Conservation (phyloP, 64 coral and sea anemone genomes). For the Acropora tenuis region DNA sequence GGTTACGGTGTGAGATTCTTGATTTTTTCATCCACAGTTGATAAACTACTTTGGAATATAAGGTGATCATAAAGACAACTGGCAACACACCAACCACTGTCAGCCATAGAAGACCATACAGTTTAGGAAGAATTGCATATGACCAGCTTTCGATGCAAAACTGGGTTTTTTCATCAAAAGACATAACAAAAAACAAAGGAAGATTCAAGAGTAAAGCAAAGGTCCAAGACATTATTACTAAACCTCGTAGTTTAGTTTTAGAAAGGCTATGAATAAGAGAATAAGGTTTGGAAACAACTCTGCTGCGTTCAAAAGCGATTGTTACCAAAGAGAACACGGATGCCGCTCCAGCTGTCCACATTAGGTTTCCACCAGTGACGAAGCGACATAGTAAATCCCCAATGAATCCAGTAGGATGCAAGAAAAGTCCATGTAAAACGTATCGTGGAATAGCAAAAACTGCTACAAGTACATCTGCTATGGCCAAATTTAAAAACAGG, state of each 20-base stretch:
- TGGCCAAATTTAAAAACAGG: constrained; percentile 30
- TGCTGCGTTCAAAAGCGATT: constrained; percentile 36
- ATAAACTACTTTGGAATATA: constrained; percentile 29
- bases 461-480: constrained; percentile 11
- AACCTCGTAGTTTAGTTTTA: not conserved
- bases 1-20: not conserved
- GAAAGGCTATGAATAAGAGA: not conserved
- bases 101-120: constrained; percentile 26
- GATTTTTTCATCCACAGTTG: constrained; percentile 24
- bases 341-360: constrained; percentile 35
- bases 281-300: not conserved
- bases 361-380: constrained; percentile 31
- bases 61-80: not conserved
- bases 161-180: constrained; percentile 11
- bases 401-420: not conserved
- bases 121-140: not conserved
- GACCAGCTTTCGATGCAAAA: constrained; percentile 35
- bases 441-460: constrained; percentile 38
- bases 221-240: constrained; percentile 4
- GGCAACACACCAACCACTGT: constrained; percentile 8
- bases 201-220: constrained; percentile 17
- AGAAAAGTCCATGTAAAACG: not conserved
- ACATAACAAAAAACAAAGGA: constrained; percentile 40
- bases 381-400: constrained; percentile 30
- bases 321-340: constrained; percentile 28